Conservation (phyloP, 2,888 invertebrate genomes). For the Chrysolina oricalcia region DNA sequence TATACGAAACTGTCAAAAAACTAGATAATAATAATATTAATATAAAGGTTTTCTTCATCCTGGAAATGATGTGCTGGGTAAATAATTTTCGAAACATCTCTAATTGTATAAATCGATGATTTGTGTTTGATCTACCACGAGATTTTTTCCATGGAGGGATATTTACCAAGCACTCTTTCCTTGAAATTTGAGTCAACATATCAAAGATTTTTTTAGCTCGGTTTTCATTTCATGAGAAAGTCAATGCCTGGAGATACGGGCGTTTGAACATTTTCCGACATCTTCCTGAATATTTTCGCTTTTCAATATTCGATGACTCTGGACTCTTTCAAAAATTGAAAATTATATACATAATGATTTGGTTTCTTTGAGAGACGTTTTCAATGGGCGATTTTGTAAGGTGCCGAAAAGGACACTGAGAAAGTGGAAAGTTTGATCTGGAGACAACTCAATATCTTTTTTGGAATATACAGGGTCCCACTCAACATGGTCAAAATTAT, state of each 20-base stretch:
- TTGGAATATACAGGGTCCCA: too few species aligned
- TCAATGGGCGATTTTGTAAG: background rate
- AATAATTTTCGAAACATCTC: background rate
- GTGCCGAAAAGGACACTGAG: background rate
- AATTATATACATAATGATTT: background rate
- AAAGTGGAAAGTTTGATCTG: too few species aligned
- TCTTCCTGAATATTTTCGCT: constrained; percentile 26
- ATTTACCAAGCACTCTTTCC: background rate
- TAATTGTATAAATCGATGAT: too few species aligned
- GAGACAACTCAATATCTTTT: too few species aligned
- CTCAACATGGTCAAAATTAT: too few species aligned
- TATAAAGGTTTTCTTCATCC: constrained; percentile 31
- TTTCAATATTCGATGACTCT: constrained; percentile 7
- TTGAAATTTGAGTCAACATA: constrained; percentile 45
- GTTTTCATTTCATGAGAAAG: constrained; percentile 9
- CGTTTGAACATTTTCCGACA: constrained; percentile 2
- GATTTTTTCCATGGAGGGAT: background rate
- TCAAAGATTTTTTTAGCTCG: constrained; percentile 48
- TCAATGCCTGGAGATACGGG: constrained; percentile 7
- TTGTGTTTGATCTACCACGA: background rate
- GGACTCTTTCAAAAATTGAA: background rate
- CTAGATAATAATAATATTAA: constrained; percentile 40
- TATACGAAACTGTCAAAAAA: constrained; percentile 54
- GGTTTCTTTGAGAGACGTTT: background rate
- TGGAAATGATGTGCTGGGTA: constrained; percentile 22